A percentile compares a stretch with the other conserved stretches of the same genome.
These are phyloP conservation scores for Elgaria multicarinata DNA, from an alignment of 2,113 vertebrate genomes.

Conservation along the genomic window DNA sequence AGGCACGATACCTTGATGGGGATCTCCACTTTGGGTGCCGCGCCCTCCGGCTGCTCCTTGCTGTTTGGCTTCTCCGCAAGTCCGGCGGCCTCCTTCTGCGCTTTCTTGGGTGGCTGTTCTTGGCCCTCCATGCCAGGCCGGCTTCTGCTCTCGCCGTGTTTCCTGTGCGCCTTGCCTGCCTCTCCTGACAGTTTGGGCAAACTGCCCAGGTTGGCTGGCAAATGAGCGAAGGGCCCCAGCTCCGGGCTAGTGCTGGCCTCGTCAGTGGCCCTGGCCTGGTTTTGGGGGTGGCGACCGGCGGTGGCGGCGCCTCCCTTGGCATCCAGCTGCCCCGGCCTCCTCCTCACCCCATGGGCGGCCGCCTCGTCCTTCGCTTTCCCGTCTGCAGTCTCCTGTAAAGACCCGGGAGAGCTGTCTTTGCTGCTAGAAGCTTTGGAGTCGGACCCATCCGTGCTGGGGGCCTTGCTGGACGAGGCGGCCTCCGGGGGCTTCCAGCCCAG, in stretches of 20 bases:
- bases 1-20: slow-evolving; percentile 20
- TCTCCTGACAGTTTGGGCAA: slow-evolving; percentile 12
- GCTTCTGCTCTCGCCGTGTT: not conserved
- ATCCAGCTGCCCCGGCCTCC: slow-evolving; percentile 21
- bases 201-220: not conserved
- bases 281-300: slow-evolving; percentile 18
- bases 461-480: slow-evolving; percentile 29
- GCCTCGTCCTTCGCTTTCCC: slow-evolving; percentile 34
- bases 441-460: slow-evolving; percentile 25
- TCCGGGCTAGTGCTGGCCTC: slow-evolving; percentile 19
- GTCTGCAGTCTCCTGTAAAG: slow-evolving; percentile 30
- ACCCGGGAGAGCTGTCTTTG: not conserved
- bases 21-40: not conserved
- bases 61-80: not conserved
- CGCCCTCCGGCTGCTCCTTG: rapidly evolving
- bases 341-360: not conserved
- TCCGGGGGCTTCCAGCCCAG: slow-evolving; percentile 72
- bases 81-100: not conserved
- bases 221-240: not conserved
- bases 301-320: slow-evolving; percentile 27
- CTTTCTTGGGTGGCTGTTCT: not conserved
- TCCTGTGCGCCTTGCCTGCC: not conserved
- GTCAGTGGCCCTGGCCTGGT: slow-evolving; percentile 16
- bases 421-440: slow-evolving; percentile 24
- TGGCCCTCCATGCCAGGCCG: not conserved